phyloP scores from a whole-genome alignment of 1,140 invertebrate genomes.

The Babylonia areolata region DNA sequence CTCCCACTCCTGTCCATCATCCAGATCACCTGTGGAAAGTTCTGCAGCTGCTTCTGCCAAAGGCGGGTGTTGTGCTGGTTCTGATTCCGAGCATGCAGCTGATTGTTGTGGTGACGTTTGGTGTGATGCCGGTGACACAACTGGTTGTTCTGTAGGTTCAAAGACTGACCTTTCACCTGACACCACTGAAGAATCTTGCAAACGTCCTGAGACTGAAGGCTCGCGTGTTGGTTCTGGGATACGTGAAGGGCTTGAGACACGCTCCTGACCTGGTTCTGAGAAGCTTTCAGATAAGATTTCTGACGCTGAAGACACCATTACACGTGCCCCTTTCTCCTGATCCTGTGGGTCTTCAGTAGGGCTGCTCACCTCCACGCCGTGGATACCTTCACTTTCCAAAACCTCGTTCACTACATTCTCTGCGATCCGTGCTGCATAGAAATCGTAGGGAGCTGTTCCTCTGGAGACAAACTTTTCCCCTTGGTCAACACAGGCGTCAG shows the following conservation, averaged over 20 bases:
- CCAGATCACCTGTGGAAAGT: no score
- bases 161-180: neutral
- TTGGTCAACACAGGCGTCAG: neutral
- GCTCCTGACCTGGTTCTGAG: neutral
- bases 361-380: neutral
- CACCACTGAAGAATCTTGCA: neutral
- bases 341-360: neutral
- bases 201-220: neutral
- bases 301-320: neutral
- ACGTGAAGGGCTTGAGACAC: neutral
- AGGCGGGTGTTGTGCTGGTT: neutral
- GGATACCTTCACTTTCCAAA: conserved; percentile 6
- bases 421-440: conserved; percentile 13
- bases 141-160: neutral
- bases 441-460: neutral
- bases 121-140: neutral
- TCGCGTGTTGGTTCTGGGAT: neutral
- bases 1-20: neutral
- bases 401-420: conserved; percentile 23
- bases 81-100: no score
- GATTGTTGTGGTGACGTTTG: neutral
- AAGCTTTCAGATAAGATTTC: neutral
- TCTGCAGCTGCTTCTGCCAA: neutral
- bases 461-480: neutral
- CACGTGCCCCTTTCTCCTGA: neutral